phyloP scores from a whole-genome alignment of 1,140 invertebrate species.

The Glossosoma conforme region DNA sequence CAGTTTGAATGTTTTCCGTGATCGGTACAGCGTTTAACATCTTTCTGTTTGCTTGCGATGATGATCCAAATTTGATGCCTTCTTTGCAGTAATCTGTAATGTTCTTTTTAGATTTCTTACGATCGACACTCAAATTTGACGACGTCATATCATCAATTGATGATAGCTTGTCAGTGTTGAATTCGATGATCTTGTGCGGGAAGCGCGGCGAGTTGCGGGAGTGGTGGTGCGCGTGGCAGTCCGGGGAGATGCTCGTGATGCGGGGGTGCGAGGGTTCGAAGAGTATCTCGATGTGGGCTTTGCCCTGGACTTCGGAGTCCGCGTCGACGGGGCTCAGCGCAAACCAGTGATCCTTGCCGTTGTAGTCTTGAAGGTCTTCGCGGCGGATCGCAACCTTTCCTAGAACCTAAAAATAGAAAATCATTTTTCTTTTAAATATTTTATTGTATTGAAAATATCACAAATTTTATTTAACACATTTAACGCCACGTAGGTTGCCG shows the following conservation, averaged over 20 bases:
- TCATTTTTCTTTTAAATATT: too few relatives aligned
- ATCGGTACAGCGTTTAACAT: slow-evolving; percentile 31
- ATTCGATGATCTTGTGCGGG: slow-evolving; percentile 42
- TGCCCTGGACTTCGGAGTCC: slow-evolving; percentile 84
- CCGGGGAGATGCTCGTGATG: slow-evolving; percentile 13
- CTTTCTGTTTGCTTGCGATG: slow-evolving; percentile 47
- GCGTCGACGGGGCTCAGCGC: slow-evolving; percentile 76
- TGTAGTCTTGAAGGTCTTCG: slow-evolving; percentile 78
- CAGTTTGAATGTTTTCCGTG: slow-evolving; percentile 4
- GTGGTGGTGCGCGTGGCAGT: slow-evolving; percentile 36
- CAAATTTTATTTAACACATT: too few relatives aligned
- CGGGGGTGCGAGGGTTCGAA: slow-evolving; percentile 38
- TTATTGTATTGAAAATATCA: too few relatives aligned
- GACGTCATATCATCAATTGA: slow-evolving; percentile 7
- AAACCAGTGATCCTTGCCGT: slow-evolving; percentile 91
- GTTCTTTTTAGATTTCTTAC: slow-evolving; percentile 21
- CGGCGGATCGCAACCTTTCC: slow-evolving; percentile 86
- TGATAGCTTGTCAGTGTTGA: slow-evolving; percentile 27
- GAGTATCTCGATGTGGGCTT: slow-evolving; percentile 68
- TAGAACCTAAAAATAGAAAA: too few relatives aligned
- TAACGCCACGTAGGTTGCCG: too few relatives aligned
- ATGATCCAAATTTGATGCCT: slow-evolving; percentile 44
- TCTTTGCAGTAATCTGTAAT: slow-evolving; percentile 43
- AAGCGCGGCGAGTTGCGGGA: slow-evolving; percentile 42
- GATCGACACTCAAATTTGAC: slow-evolving; percentile 16